phyloP scores from a whole-genome alignment of 2,888 invertebrate genomes.

The Campoplex capitator region DNA sequence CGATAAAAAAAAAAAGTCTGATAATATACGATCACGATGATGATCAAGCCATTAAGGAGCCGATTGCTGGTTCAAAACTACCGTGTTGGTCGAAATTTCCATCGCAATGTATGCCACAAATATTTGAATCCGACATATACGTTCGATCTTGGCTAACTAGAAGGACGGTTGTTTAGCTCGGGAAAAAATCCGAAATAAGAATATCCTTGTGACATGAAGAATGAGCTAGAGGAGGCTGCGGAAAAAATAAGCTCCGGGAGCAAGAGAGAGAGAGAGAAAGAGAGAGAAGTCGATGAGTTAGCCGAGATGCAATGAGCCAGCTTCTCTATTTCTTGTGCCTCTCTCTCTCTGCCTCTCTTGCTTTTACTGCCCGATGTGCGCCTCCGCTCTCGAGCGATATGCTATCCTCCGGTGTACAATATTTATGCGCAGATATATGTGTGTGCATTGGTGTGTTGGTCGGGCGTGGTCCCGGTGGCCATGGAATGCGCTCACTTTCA shows the following conservation, averaged over 20 bases:
- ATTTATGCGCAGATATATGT: slow-evolving; percentile 19
- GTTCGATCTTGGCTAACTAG: neutral
- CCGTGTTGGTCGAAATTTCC: neutral
- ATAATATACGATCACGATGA: neutral
- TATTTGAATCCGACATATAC: neutral
- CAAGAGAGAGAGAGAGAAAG: slow-evolving; percentile 42
- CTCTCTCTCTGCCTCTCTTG: slow-evolving; percentile 29
- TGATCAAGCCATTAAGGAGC: neutral
- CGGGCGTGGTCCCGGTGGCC: slow-evolving; percentile 84
- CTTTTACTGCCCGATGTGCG: slow-evolving; percentile 13
- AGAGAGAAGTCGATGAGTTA: slow-evolving; percentile 64
- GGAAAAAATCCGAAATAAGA: neutral
- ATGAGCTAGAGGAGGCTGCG: neutral
- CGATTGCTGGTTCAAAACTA: neutral
- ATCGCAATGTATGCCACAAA: neutral
- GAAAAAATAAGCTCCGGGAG: slow-evolving; percentile 32
- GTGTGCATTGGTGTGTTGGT: slow-evolving; percentile 78
- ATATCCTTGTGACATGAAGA: slow-evolving; percentile 12
- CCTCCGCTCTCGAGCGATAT: slow-evolving; percentile 54
- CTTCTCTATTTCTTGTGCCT: slow-evolving; percentile 36
- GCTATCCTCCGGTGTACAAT: slow-evolving; percentile 45
- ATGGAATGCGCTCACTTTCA: slow-evolving; percentile 85
- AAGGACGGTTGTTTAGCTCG: neutral
- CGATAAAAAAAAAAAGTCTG: neutral
- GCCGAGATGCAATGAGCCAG: slow-evolving; percentile 64